Percentiles rank a stretch among this genome's conserved stretches.
These are phyloP conservation scores for Diphyllodes magnificus DNA, from an alignment of 2,113 vertebrate species.

Conservation along the genomic window DNA sequence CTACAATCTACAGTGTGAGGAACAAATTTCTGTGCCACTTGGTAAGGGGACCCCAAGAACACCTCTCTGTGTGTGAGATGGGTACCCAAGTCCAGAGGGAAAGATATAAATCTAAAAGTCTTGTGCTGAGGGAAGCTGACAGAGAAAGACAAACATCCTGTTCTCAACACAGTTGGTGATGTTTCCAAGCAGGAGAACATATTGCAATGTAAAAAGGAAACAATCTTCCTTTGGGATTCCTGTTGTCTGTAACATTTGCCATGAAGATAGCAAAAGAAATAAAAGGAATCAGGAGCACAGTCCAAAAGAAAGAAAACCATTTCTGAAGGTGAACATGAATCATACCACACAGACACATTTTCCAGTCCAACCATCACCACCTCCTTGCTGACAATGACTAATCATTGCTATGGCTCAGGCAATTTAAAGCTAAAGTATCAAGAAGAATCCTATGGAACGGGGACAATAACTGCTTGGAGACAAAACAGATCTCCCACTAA, in stretches of 20 bases:
- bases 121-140: background rate
- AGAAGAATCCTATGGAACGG: background rate
- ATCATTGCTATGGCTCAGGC: background rate
- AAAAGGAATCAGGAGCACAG: background rate
- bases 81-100: background rate
- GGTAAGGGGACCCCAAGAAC: background rate
- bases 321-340: background rate
- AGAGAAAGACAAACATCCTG: background rate
- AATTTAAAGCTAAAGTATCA: background rate
- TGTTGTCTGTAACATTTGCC: background rate
- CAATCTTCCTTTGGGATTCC: background rate
- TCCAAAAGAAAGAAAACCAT: background rate
- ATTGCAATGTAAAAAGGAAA: background rate
- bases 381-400: background rate
- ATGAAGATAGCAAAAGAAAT: background rate
- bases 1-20: background rate
- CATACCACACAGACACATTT: background rate
- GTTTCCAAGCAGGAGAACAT: background rate
- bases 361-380: background rate
- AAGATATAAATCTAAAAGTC: background rate
- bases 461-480: background rate
- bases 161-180: background rate
- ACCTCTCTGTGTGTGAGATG: background rate
- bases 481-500: background rate
- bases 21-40: background rate